These are phyloP conservation scores for Calephelis nemesis DNA, from an alignment of 1,140 invertebrate genomes.

Conservation along the genomic window DNA sequence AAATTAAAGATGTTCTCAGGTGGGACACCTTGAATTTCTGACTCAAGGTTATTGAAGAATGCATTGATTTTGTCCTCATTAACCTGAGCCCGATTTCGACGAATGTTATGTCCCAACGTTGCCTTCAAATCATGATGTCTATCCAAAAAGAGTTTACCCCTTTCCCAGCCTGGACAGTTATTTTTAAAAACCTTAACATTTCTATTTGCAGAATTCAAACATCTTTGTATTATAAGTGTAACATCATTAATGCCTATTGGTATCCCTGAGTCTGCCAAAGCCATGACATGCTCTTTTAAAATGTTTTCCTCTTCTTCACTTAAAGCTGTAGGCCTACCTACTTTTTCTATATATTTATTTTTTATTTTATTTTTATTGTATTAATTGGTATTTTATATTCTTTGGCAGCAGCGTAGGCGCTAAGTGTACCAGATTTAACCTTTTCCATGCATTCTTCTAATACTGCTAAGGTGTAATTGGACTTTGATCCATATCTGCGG, in stretches of 20 bases:
- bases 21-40: constrained; percentile 6
- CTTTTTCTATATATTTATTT: constrained; percentile 17
- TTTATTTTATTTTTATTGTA: constrained; percentile 11
- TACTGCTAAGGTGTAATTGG: not conserved
- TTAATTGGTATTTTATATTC: constrained; percentile 9
- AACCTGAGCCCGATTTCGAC: constrained; percentile 13
- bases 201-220: no score
- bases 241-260: no score
- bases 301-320: constrained; percentile 1
- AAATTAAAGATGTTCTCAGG: no score
- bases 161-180: constrained; percentile 8
- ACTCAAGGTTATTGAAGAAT: constrained; percentile 11
- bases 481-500: constrained; percentile 18
- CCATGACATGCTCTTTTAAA: no score
- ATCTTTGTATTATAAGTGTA: no score
- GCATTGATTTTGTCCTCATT: not conserved
- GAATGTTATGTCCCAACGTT: constrained; percentile 8
- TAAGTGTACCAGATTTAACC: constrained; percentile 9
- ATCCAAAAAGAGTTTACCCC: not conserved
- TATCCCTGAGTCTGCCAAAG: no score
- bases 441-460: constrained; percentile 16
- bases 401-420: constrained; percentile 8
- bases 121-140: constrained; percentile 17
- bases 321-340: constrained; percentile 18
- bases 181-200: no score